Base-by-base conservation (phyloP, 2,113 vertebrate genomes). In the Ceratotherium simum region DNA sequence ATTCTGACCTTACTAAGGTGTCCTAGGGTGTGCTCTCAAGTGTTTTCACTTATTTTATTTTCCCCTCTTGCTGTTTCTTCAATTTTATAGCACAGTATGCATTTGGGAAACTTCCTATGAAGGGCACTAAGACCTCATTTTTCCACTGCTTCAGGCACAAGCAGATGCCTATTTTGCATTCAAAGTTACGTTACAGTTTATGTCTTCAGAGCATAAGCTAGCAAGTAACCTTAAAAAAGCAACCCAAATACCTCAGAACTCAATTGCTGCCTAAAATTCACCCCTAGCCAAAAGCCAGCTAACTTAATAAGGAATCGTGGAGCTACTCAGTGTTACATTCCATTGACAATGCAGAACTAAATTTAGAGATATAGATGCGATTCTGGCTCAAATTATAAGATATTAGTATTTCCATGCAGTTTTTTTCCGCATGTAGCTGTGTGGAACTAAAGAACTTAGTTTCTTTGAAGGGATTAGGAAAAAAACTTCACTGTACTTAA, bases 61-160 rank as follows among this genome's bases (percentile, higher is more conserved):
- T 81, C 23, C 12, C 12, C 3, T 95, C 29, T 58, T 78, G 16
- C 33, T 84, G 1, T 75, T 86, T 58, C 72, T 89, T 92, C 48
- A 58, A 46, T 72, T 76, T 76, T 81, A 76, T 21, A 92, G 51
- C 46, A 81, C 23, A 85, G 9, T 12, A 56, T 54, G 87, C 16
- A 42, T 80, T 93, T 80, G 69, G 65, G 64, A 90, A 97, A 84
- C 39, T 96, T 91, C 64, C 65, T 51, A 76, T 36, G 17, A 91
- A 58, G 64, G 54, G 12, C 51, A 36, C 54, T 54, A 83, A 92
- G 75, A 65, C 39, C 51, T 90, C 75, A 46, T 94, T 84, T 96
- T 97, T 81, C 95, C 84, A 94, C 42, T 81, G 76, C 70, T 84
- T 78, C 60, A 64, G 80, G 92, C 39, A 92, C 39, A 67, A 88